phyloP scores from a whole-genome alignment of 2,113 vertebrate genomes.

The Zapornia atra region DNA sequence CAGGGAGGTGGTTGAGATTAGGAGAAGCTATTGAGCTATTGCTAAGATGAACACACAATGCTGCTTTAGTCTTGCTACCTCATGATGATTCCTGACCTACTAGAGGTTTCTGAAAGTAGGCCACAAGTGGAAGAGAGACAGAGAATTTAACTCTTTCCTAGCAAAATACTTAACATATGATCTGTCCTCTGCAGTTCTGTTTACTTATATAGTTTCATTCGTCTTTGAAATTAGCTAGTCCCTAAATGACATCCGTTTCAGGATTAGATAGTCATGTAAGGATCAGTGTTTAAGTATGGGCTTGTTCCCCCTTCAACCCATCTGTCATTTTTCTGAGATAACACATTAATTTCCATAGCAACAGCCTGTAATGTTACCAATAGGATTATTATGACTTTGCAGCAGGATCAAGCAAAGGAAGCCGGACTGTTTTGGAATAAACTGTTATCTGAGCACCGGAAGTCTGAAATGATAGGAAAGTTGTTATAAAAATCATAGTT shows the following conservation, averaged over 20 bases:
- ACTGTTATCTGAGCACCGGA: neutral
- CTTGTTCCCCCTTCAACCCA: conserved; percentile 61
- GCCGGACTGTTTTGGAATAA: neutral
- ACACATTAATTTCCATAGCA: conserved; percentile 68
- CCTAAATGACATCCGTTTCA: conserved; percentile 41
- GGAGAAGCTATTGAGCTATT: neutral
- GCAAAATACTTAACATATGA: neutral
- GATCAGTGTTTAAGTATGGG: conserved; percentile 50
- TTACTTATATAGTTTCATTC: neutral
- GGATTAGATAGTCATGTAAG: conserved; percentile 61
- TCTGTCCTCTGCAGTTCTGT: neutral
- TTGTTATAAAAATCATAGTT: neutral
- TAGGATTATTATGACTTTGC: conserved; percentile 45
- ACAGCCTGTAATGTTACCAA: conserved; percentile 47
- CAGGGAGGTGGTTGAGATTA: neutral
- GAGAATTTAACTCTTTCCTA: neutral
- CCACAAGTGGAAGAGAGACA: neutral
- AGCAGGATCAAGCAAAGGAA: conserved; percentile 53
- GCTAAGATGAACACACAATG: neutral
- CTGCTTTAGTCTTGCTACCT: neutral
- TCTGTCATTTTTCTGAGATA: conserved; percentile 69
- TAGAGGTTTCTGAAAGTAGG: neutral
- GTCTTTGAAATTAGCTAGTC: conserved; percentile 62
- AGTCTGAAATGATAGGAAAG: conserved; percentile 6
- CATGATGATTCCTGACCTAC: neutral